Percentiles rank a stretch among this genome's conserved stretches.
Evolutionary conservation across 2,888 invertebrate genomes (phyloP).

Genomic region (Diadegma fenestrale): DNA sequence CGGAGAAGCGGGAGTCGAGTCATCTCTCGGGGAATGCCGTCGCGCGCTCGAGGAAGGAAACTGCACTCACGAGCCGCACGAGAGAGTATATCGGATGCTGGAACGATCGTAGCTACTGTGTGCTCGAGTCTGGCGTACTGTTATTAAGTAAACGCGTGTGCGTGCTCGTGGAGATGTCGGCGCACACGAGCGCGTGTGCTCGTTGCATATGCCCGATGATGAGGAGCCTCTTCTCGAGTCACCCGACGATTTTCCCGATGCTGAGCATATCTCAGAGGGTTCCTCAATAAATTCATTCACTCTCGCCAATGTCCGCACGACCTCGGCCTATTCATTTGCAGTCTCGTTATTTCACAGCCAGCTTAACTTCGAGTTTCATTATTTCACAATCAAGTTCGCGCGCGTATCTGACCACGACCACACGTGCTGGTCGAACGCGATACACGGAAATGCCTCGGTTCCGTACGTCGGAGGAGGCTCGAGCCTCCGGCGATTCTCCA

Average conservation of each 20-base stretch:
- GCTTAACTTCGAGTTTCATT: too few relatives aligned
- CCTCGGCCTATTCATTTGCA: background rate
- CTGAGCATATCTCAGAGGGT: background rate
- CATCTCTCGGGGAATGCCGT: constrained; percentile 77
- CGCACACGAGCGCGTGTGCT: constrained; percentile 36
- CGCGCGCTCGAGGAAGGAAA: constrained; percentile 75
- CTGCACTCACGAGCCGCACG: constrained; percentile 61
- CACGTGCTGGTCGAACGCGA: constrained; percentile 10
- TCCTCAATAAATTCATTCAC: background rate
- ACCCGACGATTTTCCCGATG: background rate
- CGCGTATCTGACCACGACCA: background rate
- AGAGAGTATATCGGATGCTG: constrained; percentile 38
- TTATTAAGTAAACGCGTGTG: constrained; percentile 50
- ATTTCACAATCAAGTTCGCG: background rate
- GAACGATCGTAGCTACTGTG: constrained; percentile 38
- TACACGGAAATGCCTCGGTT: background rate
- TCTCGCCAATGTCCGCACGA: background rate
- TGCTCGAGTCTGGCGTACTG: constrained; percentile 28
- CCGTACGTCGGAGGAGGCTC: constrained; percentile 1
- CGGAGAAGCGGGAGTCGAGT: constrained; percentile 70
- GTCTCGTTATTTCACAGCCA: constrained; percentile 14
- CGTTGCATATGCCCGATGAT: constrained; percentile 20
- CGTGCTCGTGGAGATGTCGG: constrained; percentile 16
- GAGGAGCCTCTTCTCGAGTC: background rate
- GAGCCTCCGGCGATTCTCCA: constrained; percentile 44